Base-by-base conservation (phyloP, 2,888 invertebrate species). In the Phytoseiulus persimilis region DNA sequence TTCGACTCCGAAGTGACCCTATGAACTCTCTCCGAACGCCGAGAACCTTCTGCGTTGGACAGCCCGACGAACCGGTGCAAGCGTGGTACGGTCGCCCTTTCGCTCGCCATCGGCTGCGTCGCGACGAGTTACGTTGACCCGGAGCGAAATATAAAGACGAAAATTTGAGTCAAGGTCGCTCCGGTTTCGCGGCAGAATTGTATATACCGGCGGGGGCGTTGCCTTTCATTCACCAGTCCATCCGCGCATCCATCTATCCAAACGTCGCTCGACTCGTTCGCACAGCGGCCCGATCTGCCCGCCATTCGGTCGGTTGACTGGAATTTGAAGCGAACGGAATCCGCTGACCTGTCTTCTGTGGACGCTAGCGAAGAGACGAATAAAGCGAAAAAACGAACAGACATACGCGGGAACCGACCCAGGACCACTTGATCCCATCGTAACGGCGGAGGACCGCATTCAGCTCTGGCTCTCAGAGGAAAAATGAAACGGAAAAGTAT, bases 91-190 rank as follows among this genome's bases (percentile, higher is more conserved):
- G 39, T 39, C 39, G 65, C 65, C 28, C 65, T 65, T 28, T 28
- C 14, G 65, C n/a, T n/a, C n/a, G n/a, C n/a, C n/a, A n/a, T n/a
- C n/a, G n/a, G n/a, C 65, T 65, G 65, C 65, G 65, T 23, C 9
- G 65, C 65, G 65, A 65, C 65, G 28, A 11, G 65, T 65, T 28
- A 23, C 65, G 28, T 14, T 65, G 65, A 65, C 65, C 65, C 28
- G 65, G 28, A 65, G 65, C 65, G 65, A 65, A 28, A 65, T 65
- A 65, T 65, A 65, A 65, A 65, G 65, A 65, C 65, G 65, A 65
- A 65, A 65, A 65, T 65, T 65, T 65, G 65, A 65, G 65, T 65
- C 65, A 65, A 65, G 65, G 65, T 65, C 65, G 65, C 65, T 65
- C 14, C 65, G 65, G 65, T 65, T 65, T 65, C 65, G 65, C 65